These are phyloP conservation scores for Lasioglossum lativentre DNA, from an alignment of 2,888 invertebrate species.

Conservation along the genomic window DNA sequence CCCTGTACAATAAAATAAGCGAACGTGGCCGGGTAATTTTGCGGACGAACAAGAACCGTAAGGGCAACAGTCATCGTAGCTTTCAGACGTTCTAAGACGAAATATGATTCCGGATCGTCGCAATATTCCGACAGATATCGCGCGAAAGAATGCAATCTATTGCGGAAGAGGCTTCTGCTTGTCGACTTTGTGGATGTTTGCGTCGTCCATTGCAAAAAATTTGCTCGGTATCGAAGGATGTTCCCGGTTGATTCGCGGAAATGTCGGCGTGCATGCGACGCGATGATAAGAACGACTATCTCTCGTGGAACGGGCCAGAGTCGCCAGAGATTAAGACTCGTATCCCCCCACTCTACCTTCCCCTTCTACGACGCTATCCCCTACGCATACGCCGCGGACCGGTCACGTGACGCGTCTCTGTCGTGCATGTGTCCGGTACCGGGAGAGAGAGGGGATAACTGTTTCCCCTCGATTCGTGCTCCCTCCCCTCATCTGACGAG, in stretches of 20 bases:
- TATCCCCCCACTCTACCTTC: no score
- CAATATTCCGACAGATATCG: not conserved
- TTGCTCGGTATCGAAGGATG: slow-evolving; percentile 24
- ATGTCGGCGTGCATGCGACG: slow-evolving; percentile 14
- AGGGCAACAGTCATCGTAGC: not conserved
- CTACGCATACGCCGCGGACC: no score
- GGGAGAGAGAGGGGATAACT: no score
- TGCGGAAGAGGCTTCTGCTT: not conserved
- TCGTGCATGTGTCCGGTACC: no score
- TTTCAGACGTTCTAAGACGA: not conserved
- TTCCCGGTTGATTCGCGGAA: slow-evolving; percentile 8
- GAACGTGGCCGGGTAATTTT: no score
- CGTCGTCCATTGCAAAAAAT: not conserved
- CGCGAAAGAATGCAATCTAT: not conserved
- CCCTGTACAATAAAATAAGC: no score
- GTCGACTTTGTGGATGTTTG: not conserved
- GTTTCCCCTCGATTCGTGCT: no score
- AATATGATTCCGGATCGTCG: not conserved
- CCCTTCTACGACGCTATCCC: no score
- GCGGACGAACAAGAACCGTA: not conserved
- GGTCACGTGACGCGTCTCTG: no score
- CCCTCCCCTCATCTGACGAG: no score
- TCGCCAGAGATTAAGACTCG: no score
- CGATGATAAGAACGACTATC: slow-evolving; percentile 48
- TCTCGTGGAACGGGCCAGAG: slow-evolving; percentile 41